These are phyloP conservation scores for Muschampia plurimacula DNA, from an alignment of 2,888 invertebrate genomes.

Conservation along the genomic window DNA sequence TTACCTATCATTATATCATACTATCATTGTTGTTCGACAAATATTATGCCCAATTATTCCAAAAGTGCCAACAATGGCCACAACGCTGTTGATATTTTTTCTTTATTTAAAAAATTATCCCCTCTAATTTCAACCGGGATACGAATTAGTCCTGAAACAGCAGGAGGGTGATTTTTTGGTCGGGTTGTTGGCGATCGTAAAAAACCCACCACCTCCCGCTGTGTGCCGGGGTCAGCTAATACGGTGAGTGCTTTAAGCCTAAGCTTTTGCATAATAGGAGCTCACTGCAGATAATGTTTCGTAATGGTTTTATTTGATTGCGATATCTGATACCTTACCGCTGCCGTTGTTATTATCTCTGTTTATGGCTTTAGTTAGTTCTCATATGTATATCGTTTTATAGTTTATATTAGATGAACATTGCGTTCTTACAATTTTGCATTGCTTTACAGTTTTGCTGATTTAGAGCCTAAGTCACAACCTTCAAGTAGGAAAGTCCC, in stretches of 20 bases:
- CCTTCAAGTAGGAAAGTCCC: too few species aligned
- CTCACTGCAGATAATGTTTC: slow-evolving; percentile 22
- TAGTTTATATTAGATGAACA: neutral
- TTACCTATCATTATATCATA: too few species aligned
- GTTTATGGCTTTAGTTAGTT: slow-evolving; percentile 1
- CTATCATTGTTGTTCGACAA: too few species aligned
- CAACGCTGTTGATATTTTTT: slow-evolving; percentile 5
- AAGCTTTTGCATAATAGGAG: slow-evolving; percentile 34
- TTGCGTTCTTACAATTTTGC: neutral
- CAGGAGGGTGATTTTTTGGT: slow-evolving; percentile 59
- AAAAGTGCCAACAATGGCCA: slow-evolving; percentile 12
- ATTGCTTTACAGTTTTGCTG: neutral
- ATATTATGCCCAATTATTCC: neutral
- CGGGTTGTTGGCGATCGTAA: slow-evolving; percentile 51
- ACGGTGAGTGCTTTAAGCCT: slow-evolving; percentile 21
- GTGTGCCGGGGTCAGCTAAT: slow-evolving; percentile 35
- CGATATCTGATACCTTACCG: slow-evolving; percentile 10
- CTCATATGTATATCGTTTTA: neutral
- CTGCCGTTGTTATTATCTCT: neutral
- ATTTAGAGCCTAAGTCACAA: too few species aligned
- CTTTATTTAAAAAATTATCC: slow-evolving; percentile 23
- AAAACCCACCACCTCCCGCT: slow-evolving; percentile 54
- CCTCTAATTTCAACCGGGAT: slow-evolving; percentile 42
- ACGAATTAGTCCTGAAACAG: slow-evolving; percentile 60
- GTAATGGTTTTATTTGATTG: slow-evolving; percentile 25